Base-by-base conservation (phyloP, 2,888 invertebrate species). In the Aromia moschata region DNA sequence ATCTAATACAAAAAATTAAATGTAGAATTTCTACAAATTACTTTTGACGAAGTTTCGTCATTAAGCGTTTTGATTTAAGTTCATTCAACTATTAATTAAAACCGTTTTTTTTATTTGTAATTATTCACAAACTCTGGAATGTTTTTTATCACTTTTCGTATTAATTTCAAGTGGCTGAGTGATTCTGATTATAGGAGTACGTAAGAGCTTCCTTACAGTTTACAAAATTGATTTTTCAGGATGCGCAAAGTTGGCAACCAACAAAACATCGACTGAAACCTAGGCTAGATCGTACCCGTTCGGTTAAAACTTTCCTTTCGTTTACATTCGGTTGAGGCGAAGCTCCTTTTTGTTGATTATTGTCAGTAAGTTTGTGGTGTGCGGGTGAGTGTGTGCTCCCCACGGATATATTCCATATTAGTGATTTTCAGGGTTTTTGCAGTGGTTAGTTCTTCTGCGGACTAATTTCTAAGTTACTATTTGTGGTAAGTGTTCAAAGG, bases 361-460 rank as follows among this genome's bases (percentile, higher is more conserved):
- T 52, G 25, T 62, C 53, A 64, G 64, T 65, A 62, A 65, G 65
- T 58, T 60, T 58, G 43, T 52, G 31, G 49, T 54, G 62, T 60
- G 55, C 46, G 62, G 58, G 62, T 56, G 57, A 41, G 52, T 54
- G 51, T 18, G 31, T 44, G 10, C 18, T 44, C 17, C 43, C 41
- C 49, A 37, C 36, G 56, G 49, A 11, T 43, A 54, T 40, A 20
- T 54, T 38, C 53, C 25, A 36, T 49, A 56, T 45, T 53, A 58
- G 64, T 61, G 60, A 47, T 56, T 58, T 54, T 56, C 53, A 41
- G 49, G 25, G 58, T 61, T 56, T 47, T 56, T 60, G 51, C 44
- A 40, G 45, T 56, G 46, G 51, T 56, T 58, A 58, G 60, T 58
- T 58, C 25, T 51, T 51, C 40, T 46, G 45, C 49, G 56, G 41